Base-by-base conservation (phyloP, 2,888 invertebrate species). In the Parochlus steinenii region DNA sequence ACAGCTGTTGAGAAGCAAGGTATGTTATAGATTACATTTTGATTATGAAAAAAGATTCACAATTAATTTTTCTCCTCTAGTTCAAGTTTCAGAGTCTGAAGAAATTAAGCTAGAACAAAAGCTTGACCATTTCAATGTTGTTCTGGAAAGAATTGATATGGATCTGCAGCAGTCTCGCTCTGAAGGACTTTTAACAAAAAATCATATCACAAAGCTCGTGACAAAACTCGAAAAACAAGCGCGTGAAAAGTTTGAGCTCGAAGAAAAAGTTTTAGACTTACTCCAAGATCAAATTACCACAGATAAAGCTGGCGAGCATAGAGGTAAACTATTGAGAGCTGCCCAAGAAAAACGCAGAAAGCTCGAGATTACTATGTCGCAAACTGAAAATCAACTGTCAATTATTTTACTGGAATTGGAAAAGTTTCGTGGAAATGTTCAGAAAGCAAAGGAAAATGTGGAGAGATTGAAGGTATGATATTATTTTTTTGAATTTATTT, bases 221-320 rank as follows among this genome's bases (percentile, higher is more conserved):
- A 43, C 40, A 12, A 62, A 64, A 30, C 48, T 66, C 5, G 71
- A 74, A 10, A 66, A 63, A 39, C 57, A 67, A 31, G 44, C 47
- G 1, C 56, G 54, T n/a, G 56, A 61, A 30, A 79, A 75, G 49
- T 47, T 62, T 10, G 57, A 62, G 25, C 42, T 75, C 30, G 82
- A 85, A 50, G 72, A 75, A 39, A 58, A 66, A 28, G 70, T 80
- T 19, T 48, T 80, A 5, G 50, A 55, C 14, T 64, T 69, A 39
- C 56, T 81, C 2, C 75, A 79, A 46, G 73, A 75, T 8, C 72
- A 75, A 47, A 51, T 75, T 5, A 64, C 73, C 5, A 71, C 72
- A 27, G 74, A 78, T 45, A 80, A 79, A 47, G 71, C 74, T 0
- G 68, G 73, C 4, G 56, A 70, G 51, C 56, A 53, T 40, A 49